Evolutionary conservation across 2,888 invertebrate genomes (phyloP), one percentile per base, ranked within the genome.

Genomic region (Drosophila percnosoma): DNA sequence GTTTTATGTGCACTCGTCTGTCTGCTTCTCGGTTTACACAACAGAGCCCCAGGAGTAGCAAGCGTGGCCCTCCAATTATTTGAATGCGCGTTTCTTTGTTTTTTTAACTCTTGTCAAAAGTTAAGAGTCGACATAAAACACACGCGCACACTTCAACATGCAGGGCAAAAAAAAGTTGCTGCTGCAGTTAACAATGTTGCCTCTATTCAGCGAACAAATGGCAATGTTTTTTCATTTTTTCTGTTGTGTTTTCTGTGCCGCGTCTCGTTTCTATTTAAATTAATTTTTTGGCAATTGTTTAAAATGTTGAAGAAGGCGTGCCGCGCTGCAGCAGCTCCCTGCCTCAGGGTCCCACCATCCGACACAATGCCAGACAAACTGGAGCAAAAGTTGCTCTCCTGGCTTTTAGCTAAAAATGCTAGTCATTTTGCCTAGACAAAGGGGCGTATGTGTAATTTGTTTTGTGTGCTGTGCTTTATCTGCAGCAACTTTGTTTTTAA

Each of bases 381-480:
- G 64, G 79, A 66, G 38, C 55, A 29, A 72, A 66, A 61, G 55
- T 67, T 69, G 6, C 57, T 36, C 57, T 58, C 55, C 66, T 53
- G 34, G 68, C 65, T 59, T 64, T 70, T 59, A 72, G 68, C 74
- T 62, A 55, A 63, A 78, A 82, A 64, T 69, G 67, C 73, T 65
- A 62, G 61, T 68, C 65, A 40, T 76, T 73, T 60, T 54, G 57
- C 61, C 79, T 36, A 86, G 80, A 82, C 89, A 80, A 83, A 36
- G 73, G 75, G 89, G 87, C 90, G 87, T 90, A 80, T 90, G 77
- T 69, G 77, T 75, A 90, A 80, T 87, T 64, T 86, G 53, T 72
- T 73, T 48, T 78, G 61, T 40, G 55, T 45, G 49, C 29, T 36
- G 48, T 63, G 66, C 61, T 81, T 78, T 78, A 73, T 75, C 82